Percentiles rank a stretch among this genome's conserved stretches.
Evolutionary conservation across 2,797 vertebrate species (phyloP).

Genomic region (Lycodopsis pacificus): DNA sequence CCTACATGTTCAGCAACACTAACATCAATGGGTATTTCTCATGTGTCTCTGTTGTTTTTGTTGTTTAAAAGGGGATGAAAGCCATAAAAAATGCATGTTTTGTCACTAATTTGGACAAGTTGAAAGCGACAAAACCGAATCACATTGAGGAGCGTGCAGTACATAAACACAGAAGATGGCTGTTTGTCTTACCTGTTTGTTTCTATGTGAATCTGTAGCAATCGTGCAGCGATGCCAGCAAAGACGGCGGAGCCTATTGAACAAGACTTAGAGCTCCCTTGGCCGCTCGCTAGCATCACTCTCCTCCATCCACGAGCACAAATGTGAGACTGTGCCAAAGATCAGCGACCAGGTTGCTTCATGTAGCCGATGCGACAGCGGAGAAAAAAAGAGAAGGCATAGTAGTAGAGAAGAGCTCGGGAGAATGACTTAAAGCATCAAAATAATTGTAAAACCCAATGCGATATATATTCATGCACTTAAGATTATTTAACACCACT

Average conservation of each 20-base stretch:
- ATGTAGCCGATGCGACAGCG: constrained; percentile 80
- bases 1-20: constrained; percentile 84
- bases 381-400: constrained; percentile 60
- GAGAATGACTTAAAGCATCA: constrained; percentile 71
- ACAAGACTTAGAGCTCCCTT: constrained; percentile 29
- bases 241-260: constrained; percentile 40
- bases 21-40: constrained; percentile 82
- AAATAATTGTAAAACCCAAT: constrained; percentile 82
- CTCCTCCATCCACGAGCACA: constrained; percentile 81
- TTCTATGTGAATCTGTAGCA: constrained; percentile 82
- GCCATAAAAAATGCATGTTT: constrained; percentile 88
- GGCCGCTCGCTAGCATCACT: constrained; percentile 60
- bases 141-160: constrained; percentile 55
- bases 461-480: constrained; percentile 83
- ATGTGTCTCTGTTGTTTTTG: constrained; percentile 84
- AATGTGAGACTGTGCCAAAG: constrained; percentile 86
- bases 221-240: constrained; percentile 74
- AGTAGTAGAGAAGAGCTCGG: constrained; percentile 55
- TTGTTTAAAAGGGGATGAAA: constrained; percentile 95
- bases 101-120: constrained; percentile 75
- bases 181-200: constrained; percentile 77
- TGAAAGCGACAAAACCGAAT: constrained; percentile 50
- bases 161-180: constrained; percentile 63
- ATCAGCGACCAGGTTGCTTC: constrained; percentile 81
- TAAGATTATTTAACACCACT: constrained; percentile 82